Evolutionary conservation across 1,140 invertebrate species (phyloP).

Genomic region (Heliconius nattereri): DNA sequence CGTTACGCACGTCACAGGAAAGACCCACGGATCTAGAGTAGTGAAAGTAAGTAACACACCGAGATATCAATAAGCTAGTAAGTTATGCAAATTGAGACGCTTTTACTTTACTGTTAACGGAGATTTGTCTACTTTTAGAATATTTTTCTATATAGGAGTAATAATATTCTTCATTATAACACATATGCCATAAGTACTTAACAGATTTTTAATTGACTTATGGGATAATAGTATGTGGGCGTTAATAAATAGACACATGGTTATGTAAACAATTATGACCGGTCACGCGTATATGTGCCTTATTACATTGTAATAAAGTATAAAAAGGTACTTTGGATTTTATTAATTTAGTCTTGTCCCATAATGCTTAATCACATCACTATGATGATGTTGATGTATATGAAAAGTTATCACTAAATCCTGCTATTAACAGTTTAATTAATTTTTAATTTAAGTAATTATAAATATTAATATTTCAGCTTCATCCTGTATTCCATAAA

Average conservation of each 20-base stretch:
- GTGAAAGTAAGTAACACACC: conserved; percentile 38
- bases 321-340: background rate
- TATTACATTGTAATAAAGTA: background rate
- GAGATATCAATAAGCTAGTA: conserved; percentile 40
- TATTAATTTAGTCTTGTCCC: background rate
- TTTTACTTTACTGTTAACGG: conserved; percentile 33
- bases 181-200: background rate
- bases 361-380: background rate
- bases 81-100: conserved; percentile 39
- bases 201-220: conserved; percentile 5
- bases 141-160: background rate
- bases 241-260: conserved; percentile 8
- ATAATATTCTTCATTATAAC: background rate
- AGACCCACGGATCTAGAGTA: conserved; percentile 33
- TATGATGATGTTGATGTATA: background rate
- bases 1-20: conserved; percentile 25
- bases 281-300: background rate
- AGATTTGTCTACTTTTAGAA: conserved; percentile 26
- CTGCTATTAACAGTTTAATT: background rate
- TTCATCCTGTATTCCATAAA: too few species aligned
- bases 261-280: background rate
- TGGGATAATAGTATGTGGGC: conserved; percentile 2
- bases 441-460: too few species aligned
- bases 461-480: too few species aligned
- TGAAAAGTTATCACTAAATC: background rate